Percentiles rank a stretch among this genome's conserved stretches.
Conservation (phyloP, 2,113 vertebrate species). For the Verasper variegatus region DNA sequence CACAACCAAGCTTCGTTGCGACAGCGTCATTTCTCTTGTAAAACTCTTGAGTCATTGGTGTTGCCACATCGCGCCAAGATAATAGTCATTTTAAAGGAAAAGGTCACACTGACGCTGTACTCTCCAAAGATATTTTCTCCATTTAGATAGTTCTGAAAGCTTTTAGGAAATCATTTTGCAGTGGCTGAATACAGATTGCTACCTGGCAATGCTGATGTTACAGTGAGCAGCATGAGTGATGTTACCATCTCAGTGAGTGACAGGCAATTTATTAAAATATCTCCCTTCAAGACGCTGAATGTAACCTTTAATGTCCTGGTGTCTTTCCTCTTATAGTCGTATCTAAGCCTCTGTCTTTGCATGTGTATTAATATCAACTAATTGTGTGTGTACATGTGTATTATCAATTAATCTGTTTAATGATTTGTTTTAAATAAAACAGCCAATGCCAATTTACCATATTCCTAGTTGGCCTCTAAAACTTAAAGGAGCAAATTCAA, state of each 20-base stretch:
- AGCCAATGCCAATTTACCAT: too few species aligned
- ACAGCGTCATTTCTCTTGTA: constrained; percentile 32
- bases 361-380: neutral
- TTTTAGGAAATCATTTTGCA: constrained; percentile 34
- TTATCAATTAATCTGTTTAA: too few species aligned
- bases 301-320: constrained; percentile 51
- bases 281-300: constrained; percentile 19
- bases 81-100: constrained; percentile 41
- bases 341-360: neutral
- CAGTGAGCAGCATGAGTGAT: neutral
- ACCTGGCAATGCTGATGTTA: neutral
- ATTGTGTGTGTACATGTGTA: neutral
- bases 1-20: constrained; percentile 46
- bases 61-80: constrained; percentile 35
- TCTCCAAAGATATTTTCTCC: constrained; percentile 23
- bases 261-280: constrained; percentile 11
- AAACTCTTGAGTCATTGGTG: constrained; percentile 32
- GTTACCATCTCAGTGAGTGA: constrained; percentile 13
- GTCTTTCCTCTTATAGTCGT: constrained; percentile 25
- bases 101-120: constrained; percentile 18
- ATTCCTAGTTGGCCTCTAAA: too few species aligned
- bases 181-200: neutral
- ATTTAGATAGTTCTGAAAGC: constrained; percentile 22
- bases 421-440: too few species aligned
- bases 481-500: neutral